phyloP scores from a whole-genome alignment of 2,888 invertebrate genomes.

The Diaperis boleti region DNA sequence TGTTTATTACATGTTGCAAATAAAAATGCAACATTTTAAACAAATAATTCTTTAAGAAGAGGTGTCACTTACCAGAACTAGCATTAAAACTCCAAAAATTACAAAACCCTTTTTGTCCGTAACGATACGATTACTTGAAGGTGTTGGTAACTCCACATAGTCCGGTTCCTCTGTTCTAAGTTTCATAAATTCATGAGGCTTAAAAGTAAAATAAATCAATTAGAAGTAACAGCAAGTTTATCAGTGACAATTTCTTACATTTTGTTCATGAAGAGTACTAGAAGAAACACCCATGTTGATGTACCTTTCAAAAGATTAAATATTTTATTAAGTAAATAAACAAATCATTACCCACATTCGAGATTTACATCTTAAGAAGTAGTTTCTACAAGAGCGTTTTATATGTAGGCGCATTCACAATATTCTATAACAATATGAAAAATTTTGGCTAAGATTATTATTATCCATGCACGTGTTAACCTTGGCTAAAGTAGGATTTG shows the following conservation, averaged over 20 bases:
- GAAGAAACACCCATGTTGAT: background rate
- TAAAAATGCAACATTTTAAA: too few relatives aligned
- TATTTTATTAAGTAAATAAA: background rate
- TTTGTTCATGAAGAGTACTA: background rate
- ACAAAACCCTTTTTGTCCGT: constrained; percentile 26
- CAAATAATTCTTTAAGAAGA: too few relatives aligned
- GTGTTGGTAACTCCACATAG: background rate
- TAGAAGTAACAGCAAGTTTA: background rate
- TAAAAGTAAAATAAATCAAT: background rate
- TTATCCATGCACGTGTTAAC: background rate
- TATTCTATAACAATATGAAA: too few relatives aligned
- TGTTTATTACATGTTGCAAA: too few relatives aligned
- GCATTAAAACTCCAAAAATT: constrained; percentile 21
- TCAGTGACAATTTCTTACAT: background rate
- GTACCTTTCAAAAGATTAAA: background rate
- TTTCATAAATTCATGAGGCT: background rate
- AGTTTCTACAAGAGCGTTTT: too few relatives aligned
- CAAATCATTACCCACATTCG: background rate
- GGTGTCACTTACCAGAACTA: constrained; percentile 31
- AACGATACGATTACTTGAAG: background rate
- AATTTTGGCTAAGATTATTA: too few relatives aligned
- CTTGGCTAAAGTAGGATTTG: background rate
- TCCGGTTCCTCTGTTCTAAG: background rate
- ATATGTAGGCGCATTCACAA: too few relatives aligned
- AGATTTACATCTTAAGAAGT: too few relatives aligned